Base-by-base conservation (phyloP, 2,888 invertebrate genomes). In the Folsomia manolachei region DNA sequence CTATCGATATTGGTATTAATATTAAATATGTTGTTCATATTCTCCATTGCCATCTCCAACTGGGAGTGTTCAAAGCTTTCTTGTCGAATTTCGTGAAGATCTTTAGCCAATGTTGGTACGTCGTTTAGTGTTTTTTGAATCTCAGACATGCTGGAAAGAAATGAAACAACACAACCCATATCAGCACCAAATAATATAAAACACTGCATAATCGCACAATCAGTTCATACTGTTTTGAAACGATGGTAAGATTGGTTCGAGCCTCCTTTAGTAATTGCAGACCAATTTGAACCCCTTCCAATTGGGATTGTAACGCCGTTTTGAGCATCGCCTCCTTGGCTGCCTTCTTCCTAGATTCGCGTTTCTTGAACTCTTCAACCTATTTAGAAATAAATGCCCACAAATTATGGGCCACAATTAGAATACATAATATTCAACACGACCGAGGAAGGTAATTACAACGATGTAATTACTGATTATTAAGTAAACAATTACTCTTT, bases 251-350 rank as follows among this genome's bases (percentile, higher is more conserved):
- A 85, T 95, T 95, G 81, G 90, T 89, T 68, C 95, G 86, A 64
- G 96, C 94, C 72, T 90, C 89, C 82, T 93, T 91, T 61, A 99
- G 85, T 83, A 97, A 94, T 81, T 92, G 92, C 21, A 99, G 88
- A 0, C 98, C 98, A 14, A 94, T 92, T 80, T 93, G 89, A 0
- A 99, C 97, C 0, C 97, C 97, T 85, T 99, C 98, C 70, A 99
- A 85, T 85, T 99, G 97, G 76, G 96, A 95, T 84, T 99, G 97
- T 87, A 99, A 95, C 0, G 97, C 97, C n/a, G 97, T 96, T 85
- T 98, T 97, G 24, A 99, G 83, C 88, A 95, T 92, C 0, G 95
- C 94, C 84, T 97, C 96, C 9, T 95, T 94, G 1, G 95, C 94
- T 0, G 92, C 91, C 86, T 95, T 92, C 81, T 92, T 91, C 72